Evolutionary conservation across 1,140 invertebrate species (phyloP), one percentile per base, ranked within the genome.

Genomic region (Palaemon carinicauda): DNA sequence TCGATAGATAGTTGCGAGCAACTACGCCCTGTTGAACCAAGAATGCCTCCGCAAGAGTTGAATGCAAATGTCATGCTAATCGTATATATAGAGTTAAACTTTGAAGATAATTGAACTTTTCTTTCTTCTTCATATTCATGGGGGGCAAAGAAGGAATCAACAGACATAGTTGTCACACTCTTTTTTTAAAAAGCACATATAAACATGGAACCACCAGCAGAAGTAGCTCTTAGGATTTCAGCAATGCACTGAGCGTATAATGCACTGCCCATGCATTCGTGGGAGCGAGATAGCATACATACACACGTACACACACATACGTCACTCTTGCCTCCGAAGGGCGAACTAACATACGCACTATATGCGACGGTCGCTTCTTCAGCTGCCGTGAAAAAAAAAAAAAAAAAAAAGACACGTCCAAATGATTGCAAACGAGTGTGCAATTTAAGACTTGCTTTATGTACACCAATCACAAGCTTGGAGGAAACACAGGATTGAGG

Each of bases 141-240:
- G 41, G 56, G 52, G 77, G 65, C 77, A 27, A 54, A 80, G 77
- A 80, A 73, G 73, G 83, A 54, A 21, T 79, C 83, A 86, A 75
- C 41, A 77, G 65, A 65, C 51, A 51, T 27, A 52, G 31, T 21
- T 17, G 33, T 69, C 50, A 53, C 74, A 80, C 33, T n/a, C n/a
- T n/a, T n/a, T n/a, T 79, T 60, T 52, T 71, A 78, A 74, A 56
- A 86, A 78, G 83, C 83, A 86, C 83, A 86, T 80, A 78, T 80
- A 86, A 74, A 86, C 83, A 85, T 33, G 52, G 60, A 85, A 77
- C 82, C 75, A 79, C 77, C 83, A 80, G 77, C 60, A 80, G 56
- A 80, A 73, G 78, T 52, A 79, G 83, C 83, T 77, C 53, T 65
- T 73, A 50, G 75, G 54, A 24, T 60, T 54, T 41, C 53, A 86